Evolutionary conservation across 2,888 invertebrate species (phyloP).

Genomic region (Cinara cedri): DNA sequence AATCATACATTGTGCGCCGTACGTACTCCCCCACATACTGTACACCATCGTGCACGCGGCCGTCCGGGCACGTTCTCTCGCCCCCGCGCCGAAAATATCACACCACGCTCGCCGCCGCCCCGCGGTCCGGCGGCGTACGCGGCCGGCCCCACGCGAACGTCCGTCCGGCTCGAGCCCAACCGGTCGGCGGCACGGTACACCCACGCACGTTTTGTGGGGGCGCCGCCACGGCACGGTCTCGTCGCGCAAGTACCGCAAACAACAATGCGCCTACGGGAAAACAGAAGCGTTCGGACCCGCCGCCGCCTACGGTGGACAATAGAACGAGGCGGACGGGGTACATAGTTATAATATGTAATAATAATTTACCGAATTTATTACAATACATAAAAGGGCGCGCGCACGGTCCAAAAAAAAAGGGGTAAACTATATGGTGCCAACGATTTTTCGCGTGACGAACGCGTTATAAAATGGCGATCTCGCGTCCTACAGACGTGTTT

Average conservation of each 20-base stretch:
- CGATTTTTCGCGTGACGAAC: not conserved
- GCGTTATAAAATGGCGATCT: conserved; percentile 16
- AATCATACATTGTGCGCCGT: not conserved
- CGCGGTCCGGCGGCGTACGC: not conserved
- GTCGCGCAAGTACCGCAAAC: not conserved
- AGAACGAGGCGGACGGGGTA: not conserved
- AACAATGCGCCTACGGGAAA: not conserved
- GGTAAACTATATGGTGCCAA: not conserved
- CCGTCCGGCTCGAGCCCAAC: conserved; percentile 46
- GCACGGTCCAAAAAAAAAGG: not conserved
- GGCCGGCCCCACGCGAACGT: too few species aligned
- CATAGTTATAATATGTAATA: not conserved
- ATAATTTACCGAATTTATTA: conserved; percentile 7
- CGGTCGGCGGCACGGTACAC: conserved; percentile 54
- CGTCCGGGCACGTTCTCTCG: conserved; percentile 25
- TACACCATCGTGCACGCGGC: not conserved
- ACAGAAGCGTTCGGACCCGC: not conserved
- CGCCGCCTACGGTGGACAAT: not conserved
- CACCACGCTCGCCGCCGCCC: too few species aligned
- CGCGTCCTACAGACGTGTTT: too few species aligned
- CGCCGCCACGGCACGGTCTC: not conserved
- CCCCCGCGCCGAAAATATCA: not conserved
- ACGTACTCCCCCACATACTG: not conserved
- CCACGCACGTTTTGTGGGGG: conserved; percentile 11
- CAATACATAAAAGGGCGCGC: not conserved